Evolutionary conservation across 1,140 invertebrate genomes (phyloP), one percentile per base, ranked within the genome.

Genomic region (Drosophila sp.): DNA sequence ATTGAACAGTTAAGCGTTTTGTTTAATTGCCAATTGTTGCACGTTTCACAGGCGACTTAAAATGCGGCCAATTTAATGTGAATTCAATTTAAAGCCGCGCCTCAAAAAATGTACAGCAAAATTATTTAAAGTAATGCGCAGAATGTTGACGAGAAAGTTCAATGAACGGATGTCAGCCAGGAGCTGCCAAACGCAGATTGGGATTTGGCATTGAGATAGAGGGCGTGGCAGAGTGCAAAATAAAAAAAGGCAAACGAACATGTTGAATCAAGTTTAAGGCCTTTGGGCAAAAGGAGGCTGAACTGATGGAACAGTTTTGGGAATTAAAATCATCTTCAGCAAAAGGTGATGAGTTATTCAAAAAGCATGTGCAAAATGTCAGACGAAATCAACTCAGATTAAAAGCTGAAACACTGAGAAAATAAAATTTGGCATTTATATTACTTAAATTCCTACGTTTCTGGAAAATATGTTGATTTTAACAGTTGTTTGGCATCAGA

Each of bases 331-430:
- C 32, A 36, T 48, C 32, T 18, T 14, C 7, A 8, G 64, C 48
- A 54, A 32, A 63, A 77, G 83, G 72, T 82, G 83, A 89, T 89
- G 83, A 89, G 78, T 87, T 89, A 81, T 87, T 81, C 72, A 76
- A 71, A 74, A 87, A 87, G 50, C 78, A 82, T 87, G 82, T 87
- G 82, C 82, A 82, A 87, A 89, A 50, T 56, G 83, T 87, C 82
- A 76, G 67, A 87, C 73, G 75, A 71, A 82, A 87, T 87, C 82
- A 87, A 87, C 87, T 81, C 78, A 81, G 86, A 87, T 87, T 82
- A 87, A 82, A 46, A 2, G 21, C 21, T 21, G 21, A 2, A 2
- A 21, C 21, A 21, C 21, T 21, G 21, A 2, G 21, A 21, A 21
- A 21, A 21, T n/a, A n/a, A n/a, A n/a, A n/a, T n/a, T n/a, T n/a